Evolutionary conservation across 2,797 vertebrate genomes (phyloP).

Genomic region (Sebastes matsubarae): DNA sequence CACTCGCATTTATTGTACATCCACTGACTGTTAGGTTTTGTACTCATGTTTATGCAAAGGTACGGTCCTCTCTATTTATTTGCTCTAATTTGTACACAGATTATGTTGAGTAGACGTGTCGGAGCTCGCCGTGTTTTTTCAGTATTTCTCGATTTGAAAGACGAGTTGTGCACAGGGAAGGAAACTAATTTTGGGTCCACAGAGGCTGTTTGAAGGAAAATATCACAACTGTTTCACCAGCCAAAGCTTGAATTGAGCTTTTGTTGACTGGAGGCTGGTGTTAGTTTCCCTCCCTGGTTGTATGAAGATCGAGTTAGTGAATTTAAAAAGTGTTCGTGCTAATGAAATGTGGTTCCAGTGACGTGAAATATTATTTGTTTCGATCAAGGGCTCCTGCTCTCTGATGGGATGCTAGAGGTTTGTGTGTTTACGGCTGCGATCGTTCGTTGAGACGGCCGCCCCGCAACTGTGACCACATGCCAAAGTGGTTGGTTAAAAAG

Average conservation of each 20-base stretch:
- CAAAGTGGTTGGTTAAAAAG: slow-evolving; percentile 2
- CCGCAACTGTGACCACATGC: slow-evolving; percentile 26
- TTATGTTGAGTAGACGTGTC: slow-evolving; percentile 50
- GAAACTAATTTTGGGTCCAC: neutral
- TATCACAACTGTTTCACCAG: neutral
- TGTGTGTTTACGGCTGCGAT: slow-evolving; percentile 22
- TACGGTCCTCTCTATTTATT: slow-evolving; percentile 69
- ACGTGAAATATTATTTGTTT: slow-evolving; percentile 63
- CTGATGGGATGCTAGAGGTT: slow-evolving; percentile 29
- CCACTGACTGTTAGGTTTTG: slow-evolving; percentile 74
- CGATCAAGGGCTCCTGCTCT: slow-evolving; percentile 48
- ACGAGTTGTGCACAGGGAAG: slow-evolving; percentile 36
- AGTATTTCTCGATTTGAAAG: slow-evolving; percentile 68
- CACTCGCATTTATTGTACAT: slow-evolving; percentile 63
- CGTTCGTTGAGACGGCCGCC: slow-evolving; percentile 14
- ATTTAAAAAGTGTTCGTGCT: slow-evolving; percentile 61
- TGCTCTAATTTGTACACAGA: slow-evolving; percentile 54
- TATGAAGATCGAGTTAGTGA: slow-evolving; percentile 72
- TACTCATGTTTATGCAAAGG: slow-evolving; percentile 72
- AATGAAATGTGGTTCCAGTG: slow-evolving; percentile 60
- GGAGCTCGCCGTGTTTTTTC: slow-evolving; percentile 39
- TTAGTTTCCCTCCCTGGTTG: slow-evolving; percentile 59
- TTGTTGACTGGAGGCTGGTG: neutral
- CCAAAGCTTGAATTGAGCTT: neutral
- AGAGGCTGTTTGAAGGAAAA: neutral